Conservation (phyloP, 2,888 invertebrate genomes). For the Stenoptilia bipunctidactyla region DNA sequence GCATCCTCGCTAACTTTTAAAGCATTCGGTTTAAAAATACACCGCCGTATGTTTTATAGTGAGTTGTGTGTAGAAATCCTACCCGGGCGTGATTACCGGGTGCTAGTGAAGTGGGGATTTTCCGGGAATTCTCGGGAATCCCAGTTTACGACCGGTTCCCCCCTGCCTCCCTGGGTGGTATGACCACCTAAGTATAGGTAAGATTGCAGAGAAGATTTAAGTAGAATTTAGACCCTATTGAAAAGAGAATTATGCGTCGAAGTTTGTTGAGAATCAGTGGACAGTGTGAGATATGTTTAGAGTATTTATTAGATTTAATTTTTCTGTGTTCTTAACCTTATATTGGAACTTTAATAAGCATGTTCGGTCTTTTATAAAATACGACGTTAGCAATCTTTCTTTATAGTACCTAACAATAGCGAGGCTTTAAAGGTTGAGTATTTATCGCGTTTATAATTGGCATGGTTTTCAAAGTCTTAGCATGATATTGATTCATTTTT, state of each 20-base stretch:
- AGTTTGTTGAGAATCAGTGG: neutral
- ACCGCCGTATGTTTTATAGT: constrained; percentile 10
- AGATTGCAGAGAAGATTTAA: constrained; percentile 10
- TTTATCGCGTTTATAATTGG: too few relatives aligned
- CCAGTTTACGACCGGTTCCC: constrained; percentile 47
- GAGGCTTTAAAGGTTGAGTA: too few relatives aligned
- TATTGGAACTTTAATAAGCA: too few relatives aligned
- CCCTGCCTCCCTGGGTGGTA: constrained; percentile 24
- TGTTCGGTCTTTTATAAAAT: too few relatives aligned
- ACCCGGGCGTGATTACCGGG: constrained; percentile 44
- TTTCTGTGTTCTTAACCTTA: too few relatives aligned
- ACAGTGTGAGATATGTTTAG: too few relatives aligned
- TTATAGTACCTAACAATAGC: too few relatives aligned
- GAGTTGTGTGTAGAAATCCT: constrained; percentile 7
- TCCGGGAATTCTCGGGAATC: constrained; percentile 39
- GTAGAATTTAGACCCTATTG: neutral
- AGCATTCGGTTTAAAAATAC: neutral
- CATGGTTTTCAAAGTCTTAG: too few relatives aligned
- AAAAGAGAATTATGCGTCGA: neutral
- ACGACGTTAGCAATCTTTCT: too few relatives aligned
- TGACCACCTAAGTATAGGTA: constrained; percentile 26
- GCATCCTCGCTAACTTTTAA: too few relatives aligned
- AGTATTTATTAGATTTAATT: too few relatives aligned
- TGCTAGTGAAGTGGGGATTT: constrained; percentile 61
- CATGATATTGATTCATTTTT: too few relatives aligned